These are phyloP conservation scores for Balanococcus diminutus DNA, from an alignment of 2,888 invertebrate species.

Conservation along the genomic window DNA sequence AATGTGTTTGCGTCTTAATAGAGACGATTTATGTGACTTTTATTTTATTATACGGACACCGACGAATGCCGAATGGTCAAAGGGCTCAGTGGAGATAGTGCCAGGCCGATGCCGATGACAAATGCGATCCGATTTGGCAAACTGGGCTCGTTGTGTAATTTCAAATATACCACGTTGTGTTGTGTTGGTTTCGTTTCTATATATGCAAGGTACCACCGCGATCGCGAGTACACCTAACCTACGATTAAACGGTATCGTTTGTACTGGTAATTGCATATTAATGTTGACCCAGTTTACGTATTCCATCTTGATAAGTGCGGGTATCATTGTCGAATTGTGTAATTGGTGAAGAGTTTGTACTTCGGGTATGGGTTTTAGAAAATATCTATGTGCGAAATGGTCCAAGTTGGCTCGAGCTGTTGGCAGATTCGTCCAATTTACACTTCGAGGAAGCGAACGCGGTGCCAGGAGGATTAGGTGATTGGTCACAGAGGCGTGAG, in stretches of 20 bases:
- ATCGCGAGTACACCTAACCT: neutral
- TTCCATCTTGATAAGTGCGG: neutral
- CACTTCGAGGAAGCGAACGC: neutral
- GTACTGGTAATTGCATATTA: neutral
- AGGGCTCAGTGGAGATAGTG: neutral
- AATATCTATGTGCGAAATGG: neutral
- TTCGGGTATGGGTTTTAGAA: neutral
- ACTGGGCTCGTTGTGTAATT: neutral
- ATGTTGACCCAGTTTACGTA: constrained; percentile 20
- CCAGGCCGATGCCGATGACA: neutral
- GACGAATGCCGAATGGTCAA: neutral
- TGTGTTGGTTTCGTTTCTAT: too few relatives aligned
- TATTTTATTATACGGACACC: neutral
- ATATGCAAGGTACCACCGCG: too few relatives aligned
- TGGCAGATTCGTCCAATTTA: neutral
- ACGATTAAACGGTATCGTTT: neutral
- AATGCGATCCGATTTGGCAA: neutral
- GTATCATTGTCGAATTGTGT: neutral
- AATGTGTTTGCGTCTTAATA: neutral
- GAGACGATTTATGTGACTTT: neutral
- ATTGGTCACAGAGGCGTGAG: too few relatives aligned
- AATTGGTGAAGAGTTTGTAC: neutral
- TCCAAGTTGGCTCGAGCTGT: neutral
- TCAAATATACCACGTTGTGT: neutral
- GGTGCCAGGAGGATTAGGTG: neutral